phyloP scores from a whole-genome alignment of 2,797 vertebrate genomes.

The Sarcoramphus papa region DNA sequence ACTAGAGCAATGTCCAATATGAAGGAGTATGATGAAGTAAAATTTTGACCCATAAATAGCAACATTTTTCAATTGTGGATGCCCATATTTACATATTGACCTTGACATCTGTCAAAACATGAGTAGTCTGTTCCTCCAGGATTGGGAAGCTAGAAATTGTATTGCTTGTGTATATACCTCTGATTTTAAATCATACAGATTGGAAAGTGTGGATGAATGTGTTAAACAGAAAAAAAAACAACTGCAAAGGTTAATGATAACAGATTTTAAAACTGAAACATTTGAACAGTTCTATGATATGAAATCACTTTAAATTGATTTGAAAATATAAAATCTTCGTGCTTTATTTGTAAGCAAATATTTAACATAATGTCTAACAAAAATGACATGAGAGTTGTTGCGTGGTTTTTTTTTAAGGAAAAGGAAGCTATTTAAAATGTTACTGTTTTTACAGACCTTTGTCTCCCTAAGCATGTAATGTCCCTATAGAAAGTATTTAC shows the following conservation, averaged over 20 bases:
- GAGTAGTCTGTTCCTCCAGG: not conserved
- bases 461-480: not conserved
- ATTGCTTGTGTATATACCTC: not conserved
- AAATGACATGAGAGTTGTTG: not conserved
- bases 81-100: not conserved
- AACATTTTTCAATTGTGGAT: not conserved
- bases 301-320: not conserved
- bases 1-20: not conserved
- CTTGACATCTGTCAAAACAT: not conserved
- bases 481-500: not conserved
- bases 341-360: not conserved
- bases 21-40: not conserved
- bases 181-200: not conserved
- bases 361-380: not conserved
- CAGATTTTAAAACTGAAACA: not conserved
- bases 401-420: accelerated
- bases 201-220: not conserved
- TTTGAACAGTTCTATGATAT: not conserved
- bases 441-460: not conserved
- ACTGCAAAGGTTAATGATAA: not conserved
- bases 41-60: not conserved
- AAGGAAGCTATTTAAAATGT: not conserved
- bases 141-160: not conserved
- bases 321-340: not conserved
- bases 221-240: not conserved